Base-by-base conservation (phyloP, 2,888 invertebrate genomes). In the Brachycybe producta region DNA sequence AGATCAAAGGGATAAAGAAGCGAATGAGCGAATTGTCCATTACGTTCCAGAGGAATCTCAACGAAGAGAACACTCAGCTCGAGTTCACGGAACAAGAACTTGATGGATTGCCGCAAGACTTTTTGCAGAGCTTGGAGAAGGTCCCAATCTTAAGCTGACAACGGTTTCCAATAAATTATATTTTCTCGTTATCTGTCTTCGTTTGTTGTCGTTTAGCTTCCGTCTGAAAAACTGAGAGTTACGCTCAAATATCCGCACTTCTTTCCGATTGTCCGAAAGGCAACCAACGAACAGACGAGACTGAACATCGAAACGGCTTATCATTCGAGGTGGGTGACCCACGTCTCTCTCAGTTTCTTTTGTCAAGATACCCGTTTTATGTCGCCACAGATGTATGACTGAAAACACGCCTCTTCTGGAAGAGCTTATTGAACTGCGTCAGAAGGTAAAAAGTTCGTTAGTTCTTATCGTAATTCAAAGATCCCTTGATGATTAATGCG, bases 201-300 rank as follows among this genome's bases (percentile, higher is more conserved):
- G n/a, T n/a, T n/a, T n/a, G n/a, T 34, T 44, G 13, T 44, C 19
- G 51, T 51, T 7, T 45, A 67, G 66, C 56, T 61, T n/a, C 65
- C 65, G 5, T 60, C 57, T 36, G 68, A 66, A 5, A 67, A 67
- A 50, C 59, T 59, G 48, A 67, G 68, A 54, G 66, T 71, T 7
- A 64, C 68, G n/a, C 56, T 72, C 51, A 69, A 72, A 55, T 72
- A 72, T 56, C 71, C 71, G 1, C 70, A 72, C 56, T 67, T 68
- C 54, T 70, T 70, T 56, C 71, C 72, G 3, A 64, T 69, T 43
- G 68, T 69, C 62, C 65, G 69, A 56, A 68, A 69, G 57, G 67
- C 66, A 41, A 59, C 61, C 15, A 64, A 66, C 49, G 67, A 69
- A 5, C 61, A 66, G 39, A 69, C 70, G 2, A 61, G 71, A 50